Conservation (phyloP, 2,113 vertebrate genomes). For the Mesitornis unicolor region DNA sequence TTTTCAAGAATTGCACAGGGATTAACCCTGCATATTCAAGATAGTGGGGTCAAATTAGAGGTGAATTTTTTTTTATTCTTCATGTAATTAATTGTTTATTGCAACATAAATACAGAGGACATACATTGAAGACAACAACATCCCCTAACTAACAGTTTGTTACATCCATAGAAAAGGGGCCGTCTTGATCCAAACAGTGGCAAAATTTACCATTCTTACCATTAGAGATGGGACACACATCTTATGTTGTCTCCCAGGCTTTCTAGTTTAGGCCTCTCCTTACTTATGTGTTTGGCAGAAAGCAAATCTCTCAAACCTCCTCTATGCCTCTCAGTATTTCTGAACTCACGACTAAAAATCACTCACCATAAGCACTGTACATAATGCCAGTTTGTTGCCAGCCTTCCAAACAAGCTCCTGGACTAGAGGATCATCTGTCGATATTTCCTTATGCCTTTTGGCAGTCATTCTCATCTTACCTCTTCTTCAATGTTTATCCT, state of each 20-base stretch:
- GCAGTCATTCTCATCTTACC: not conserved
- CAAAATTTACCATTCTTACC: not conserved
- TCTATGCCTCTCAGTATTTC: not conserved
- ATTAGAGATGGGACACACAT: not conserved
- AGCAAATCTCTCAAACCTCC: not conserved
- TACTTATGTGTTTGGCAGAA: not conserved
- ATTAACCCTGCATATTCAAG: not conserved
- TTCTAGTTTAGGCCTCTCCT: not conserved
- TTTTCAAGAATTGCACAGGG: not conserved
- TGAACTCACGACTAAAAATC: not conserved
- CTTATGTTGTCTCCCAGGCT: not conserved
- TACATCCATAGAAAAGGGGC: not conserved
- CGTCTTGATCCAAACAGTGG: not conserved
- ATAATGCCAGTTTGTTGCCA: fast-evolving
- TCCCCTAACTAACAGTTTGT: not conserved
- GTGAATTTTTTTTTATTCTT: not conserved
- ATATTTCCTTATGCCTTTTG: not conserved
- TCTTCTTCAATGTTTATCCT: not conserved
- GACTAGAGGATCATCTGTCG: not conserved
- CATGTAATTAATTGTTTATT: not conserved
- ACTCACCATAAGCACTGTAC: not conserved
- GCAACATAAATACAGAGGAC: not conserved
- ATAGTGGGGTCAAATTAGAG: not conserved
- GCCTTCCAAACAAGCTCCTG: not conserved
- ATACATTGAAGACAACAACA: not conserved